phyloP scores from a whole-genome alignment of 35 echinoderm and acorn worm genomes.

The Patiria miniata region DNA sequence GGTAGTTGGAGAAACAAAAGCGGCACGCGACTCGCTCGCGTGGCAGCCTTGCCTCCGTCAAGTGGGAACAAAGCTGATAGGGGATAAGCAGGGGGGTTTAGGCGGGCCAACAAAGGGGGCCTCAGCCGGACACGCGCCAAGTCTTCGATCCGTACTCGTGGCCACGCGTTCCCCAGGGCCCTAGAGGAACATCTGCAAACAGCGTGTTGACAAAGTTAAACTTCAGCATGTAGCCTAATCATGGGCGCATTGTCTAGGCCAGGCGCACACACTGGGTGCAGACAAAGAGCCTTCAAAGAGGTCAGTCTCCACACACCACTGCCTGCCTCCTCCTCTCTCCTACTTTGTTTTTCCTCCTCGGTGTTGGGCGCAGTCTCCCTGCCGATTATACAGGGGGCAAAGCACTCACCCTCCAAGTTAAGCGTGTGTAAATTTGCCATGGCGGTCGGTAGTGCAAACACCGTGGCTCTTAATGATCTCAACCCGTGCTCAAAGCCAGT shows the following conservation, averaged over 20 bases:
- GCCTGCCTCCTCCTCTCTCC: constrained; percentile 36
- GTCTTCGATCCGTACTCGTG: constrained; percentile 19
- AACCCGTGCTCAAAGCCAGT: background rate
- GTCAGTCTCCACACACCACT: background rate
- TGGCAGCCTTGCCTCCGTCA: constrained; percentile 12
- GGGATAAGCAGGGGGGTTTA: constrained; percentile 19
- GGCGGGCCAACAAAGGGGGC: constrained; percentile 12
- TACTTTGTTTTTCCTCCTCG: constrained; percentile 4
- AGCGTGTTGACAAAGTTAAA: constrained; percentile 33
- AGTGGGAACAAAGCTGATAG: constrained; percentile 15
- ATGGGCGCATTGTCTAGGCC: background rate
- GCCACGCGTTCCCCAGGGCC: constrained; percentile 24
- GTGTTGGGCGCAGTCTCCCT: background rate
- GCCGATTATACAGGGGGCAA: constrained; percentile 3
- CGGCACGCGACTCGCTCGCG: constrained; percentile 25
- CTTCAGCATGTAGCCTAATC: constrained; percentile 30
- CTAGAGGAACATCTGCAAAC: constrained; percentile 29
- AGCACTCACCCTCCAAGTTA: constrained; percentile 24
- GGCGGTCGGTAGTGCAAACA: constrained; percentile 16
- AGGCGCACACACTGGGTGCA: background rate
- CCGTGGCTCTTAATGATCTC: background rate
- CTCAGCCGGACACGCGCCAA: background rate
- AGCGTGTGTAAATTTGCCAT: constrained; percentile 30
- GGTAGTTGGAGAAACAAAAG: constrained; percentile 30
- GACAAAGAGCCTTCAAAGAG: constrained; percentile 1